Base-by-base conservation (phyloP, 2,888 invertebrate species). In the Xestia rhomboidea region DNA sequence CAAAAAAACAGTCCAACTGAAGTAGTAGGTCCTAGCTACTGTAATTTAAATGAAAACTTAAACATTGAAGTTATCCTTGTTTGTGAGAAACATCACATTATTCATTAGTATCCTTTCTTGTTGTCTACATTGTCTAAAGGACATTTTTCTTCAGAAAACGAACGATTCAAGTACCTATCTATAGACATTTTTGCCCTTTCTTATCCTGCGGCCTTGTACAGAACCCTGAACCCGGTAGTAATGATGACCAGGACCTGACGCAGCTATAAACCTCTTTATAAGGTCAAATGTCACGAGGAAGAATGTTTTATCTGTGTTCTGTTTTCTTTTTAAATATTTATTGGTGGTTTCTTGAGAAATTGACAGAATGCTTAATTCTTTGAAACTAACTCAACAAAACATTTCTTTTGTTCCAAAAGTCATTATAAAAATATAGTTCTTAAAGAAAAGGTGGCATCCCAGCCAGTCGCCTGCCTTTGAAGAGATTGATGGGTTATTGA, bases 141-240 rank as follows among this genome's bases (percentile, higher is more conserved):
- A 68, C 21, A 10, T 34, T 34, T 60, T 63, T 49, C 18, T 54
- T 63, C 11, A 44, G 44, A 63, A 77, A 27, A 57, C 54, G 15
- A 64, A n/a, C 21, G 8, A 10, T 34, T 27, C 27, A 18, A 38
- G n/a, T 64, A 27, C 10, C 11, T 15, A 27, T 15, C 11, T 15
- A 24, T 0, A 41, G 44, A 54, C 7, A 71, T 82, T 71, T 84
- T 51, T 69, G n/a, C 49, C n/a, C 49, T 67, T 79, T 84, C 51
- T 54, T 60, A n/a, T 18, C n/a, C 10, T 63, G 0, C 18, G 27
- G 30, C 75, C 68, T 81, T 81, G 54, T 2, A 27, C 15, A 2
- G 62, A 38, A 75, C 62, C 76, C 71, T 75, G 85, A 67, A 85
- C 57, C 76, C 85, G 85, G 85, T 27, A 82, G 82, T 75, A 2